phyloP scores from a whole-genome alignment of 2,797 vertebrate genomes.

The Pseudomugil gertrudae region DNA sequence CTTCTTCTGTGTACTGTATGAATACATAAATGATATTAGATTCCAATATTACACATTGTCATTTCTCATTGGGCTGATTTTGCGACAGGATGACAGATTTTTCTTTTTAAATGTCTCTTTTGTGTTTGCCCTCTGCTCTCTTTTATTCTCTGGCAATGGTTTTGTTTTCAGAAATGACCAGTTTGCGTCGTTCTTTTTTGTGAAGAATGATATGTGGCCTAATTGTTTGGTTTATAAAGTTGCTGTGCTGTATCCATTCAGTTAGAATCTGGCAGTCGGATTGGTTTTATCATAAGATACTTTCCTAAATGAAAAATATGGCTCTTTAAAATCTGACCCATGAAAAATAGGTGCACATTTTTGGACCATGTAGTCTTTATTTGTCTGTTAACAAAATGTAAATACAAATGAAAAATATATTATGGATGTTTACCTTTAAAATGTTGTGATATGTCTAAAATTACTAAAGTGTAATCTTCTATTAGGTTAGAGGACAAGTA shows the following conservation, averaged over 20 bases:
- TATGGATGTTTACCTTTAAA: too few species aligned
- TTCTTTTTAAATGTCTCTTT: constrained; percentile 1
- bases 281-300: constrained; percentile 38
- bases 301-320: constrained; percentile 27
- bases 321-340: neutral
- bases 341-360: too few species aligned
- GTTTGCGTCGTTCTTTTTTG: neutral
- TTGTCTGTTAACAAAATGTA: too few species aligned
- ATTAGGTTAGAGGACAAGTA: too few species aligned
- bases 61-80: constrained; percentile 17
- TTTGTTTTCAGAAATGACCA: constrained; percentile 18
- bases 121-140: constrained; percentile 14
- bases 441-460: too few species aligned
- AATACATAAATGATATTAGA: constrained; percentile 14
- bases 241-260: constrained; percentile 48
- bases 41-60: constrained; percentile 9
- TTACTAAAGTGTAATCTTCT: too few species aligned
- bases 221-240: constrained; percentile 27
- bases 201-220: constrained; percentile 11
- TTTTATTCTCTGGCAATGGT: constrained; percentile 8
- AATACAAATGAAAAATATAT: too few species aligned
- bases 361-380: too few species aligned
- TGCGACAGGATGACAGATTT: constrained; percentile 18
- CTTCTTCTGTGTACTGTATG: constrained; percentile 4
- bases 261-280: constrained; percentile 41